Evolutionary conservation across 1,140 invertebrate species (phyloP).

Genomic region (Drosophila sp.): DNA sequence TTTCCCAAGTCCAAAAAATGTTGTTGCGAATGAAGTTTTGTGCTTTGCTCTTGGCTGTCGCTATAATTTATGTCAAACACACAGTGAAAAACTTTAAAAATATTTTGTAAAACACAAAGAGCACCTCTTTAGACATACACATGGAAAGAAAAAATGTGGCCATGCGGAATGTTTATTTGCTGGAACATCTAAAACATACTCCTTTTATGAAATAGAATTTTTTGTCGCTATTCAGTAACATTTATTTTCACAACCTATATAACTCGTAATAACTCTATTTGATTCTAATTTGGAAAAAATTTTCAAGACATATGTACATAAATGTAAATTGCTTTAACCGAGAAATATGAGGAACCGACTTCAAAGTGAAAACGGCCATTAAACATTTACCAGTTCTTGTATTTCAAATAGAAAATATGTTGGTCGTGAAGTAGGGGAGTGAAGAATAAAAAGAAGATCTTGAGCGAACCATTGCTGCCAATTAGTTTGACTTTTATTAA

Average conservation of each 20-base stretch:
- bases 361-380: constrained; percentile 67
- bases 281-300: constrained; percentile 32
- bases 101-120: constrained; percentile 61
- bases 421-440: background rate
- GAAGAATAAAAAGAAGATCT: constrained; percentile 4
- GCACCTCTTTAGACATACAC: constrained; percentile 47
- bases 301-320: constrained; percentile 31
- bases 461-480: constrained; percentile 17
- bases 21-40: constrained; percentile 55
- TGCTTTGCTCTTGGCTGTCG: constrained; percentile 39
- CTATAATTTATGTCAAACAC: constrained; percentile 72
- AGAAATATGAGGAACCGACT: constrained; percentile 36
- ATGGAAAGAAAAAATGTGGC: constrained; percentile 47
- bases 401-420: constrained; percentile 34
- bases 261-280: constrained; percentile 63
- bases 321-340: constrained; percentile 64
- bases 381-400: constrained; percentile 63
- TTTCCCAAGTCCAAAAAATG: constrained; percentile 32
- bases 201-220: constrained; percentile 65
- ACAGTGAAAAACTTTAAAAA: constrained; percentile 65
- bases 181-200: constrained; percentile 69
- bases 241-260: constrained; percentile 32
- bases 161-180: constrained; percentile 74
- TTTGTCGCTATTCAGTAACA: constrained; percentile 41
- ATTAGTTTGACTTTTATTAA: constrained; percentile 76